Evolutionary conservation across 2,888 invertebrate species (phyloP).

Genomic region (Morpho helenor): DNA sequence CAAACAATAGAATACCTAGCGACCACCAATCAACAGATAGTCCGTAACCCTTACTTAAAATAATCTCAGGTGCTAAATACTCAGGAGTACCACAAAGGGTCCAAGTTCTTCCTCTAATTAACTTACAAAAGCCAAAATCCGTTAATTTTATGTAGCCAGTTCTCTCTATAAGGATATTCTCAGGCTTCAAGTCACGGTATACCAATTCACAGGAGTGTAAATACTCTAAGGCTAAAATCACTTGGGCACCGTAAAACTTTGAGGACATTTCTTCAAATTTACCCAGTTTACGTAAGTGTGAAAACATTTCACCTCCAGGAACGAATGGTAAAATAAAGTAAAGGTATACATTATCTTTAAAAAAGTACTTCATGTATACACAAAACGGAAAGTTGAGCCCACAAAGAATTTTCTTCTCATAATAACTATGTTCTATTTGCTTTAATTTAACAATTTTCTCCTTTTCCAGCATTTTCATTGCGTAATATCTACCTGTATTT

Average conservation of each 20-base stretch:
- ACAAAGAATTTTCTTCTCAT: conserved; percentile 93
- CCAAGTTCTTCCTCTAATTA: conserved; percentile 87
- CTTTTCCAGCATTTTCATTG: conserved; percentile 95
- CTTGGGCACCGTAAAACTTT: conserved; percentile 94
- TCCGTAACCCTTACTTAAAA: conserved; percentile 94
- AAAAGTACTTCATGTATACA: conserved; percentile 89
- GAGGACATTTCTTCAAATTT: conserved; percentile 87
- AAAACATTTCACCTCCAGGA: conserved; percentile 93
- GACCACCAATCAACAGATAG: conserved; percentile 98
- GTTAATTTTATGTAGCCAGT: conserved; percentile 91
- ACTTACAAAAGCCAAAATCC: conserved; percentile 97
- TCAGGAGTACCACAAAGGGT: conserved; percentile 98
- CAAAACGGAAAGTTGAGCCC: conserved; percentile 93
- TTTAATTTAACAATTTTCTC: conserved; percentile 91
- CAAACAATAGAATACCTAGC: conserved; percentile 90
- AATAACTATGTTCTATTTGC: conserved; percentile 92
- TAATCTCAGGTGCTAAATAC: conserved; percentile 96
- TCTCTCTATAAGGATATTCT: conserved; percentile 91
- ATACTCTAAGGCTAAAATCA: conserved; percentile 93
- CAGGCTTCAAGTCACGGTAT: conserved; percentile 95
- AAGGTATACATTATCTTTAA: conserved; percentile 91
- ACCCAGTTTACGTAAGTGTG: conserved; percentile 82
- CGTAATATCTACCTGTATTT: conserved; percentile 81
- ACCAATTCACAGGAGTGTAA: conserved; percentile 91
- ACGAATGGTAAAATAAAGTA: conserved; percentile 91